Conservation (phyloP, 2,888 invertebrate genomes). For the Sacculina carcini region DNA sequence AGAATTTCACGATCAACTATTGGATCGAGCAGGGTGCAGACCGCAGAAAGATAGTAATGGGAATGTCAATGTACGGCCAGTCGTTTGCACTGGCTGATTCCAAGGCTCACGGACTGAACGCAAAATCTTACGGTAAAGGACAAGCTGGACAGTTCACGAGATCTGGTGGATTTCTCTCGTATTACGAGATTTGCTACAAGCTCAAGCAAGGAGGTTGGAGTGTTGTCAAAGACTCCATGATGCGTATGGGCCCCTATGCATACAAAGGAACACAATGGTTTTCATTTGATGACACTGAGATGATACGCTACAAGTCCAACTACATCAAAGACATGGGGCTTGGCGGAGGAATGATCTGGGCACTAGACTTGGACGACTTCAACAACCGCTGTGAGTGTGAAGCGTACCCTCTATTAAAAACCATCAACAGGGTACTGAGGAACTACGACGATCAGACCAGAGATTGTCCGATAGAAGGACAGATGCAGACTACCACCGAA, state of each 20-base stretch:
- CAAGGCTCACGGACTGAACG: conserved; percentile 36
- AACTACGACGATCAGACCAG: conserved; percentile 3
- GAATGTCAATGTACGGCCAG: conserved; percentile 59
- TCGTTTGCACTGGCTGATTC: conserved; percentile 46
- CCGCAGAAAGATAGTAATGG: conserved; percentile 37
- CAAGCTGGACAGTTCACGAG: conserved; percentile 38
- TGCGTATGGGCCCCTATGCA: conserved; percentile 36
- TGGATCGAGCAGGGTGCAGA: conserved; percentile 44
- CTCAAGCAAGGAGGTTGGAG: conserved; percentile 14
- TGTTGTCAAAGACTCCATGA: conserved; percentile 18
- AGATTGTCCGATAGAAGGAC: background rate
- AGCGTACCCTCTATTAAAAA: conserved; percentile 45
- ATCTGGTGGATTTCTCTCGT: conserved; percentile 45
- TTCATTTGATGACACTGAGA: conserved; percentile 56
- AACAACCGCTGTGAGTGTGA: conserved; percentile 48
- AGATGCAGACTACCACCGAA: background rate
- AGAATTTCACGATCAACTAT: conserved; percentile 51
- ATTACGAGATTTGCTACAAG: conserved; percentile 26
- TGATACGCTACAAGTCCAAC: conserved; percentile 37
- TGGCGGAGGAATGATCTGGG: conserved; percentile 77
- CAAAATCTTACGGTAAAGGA: conserved; percentile 35
- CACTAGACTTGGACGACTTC: conserved; percentile 65
- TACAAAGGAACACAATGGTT: conserved; percentile 74
- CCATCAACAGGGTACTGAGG: conserved; percentile 41
- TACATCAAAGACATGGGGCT: conserved; percentile 45